Evolutionary conservation across 2,797 vertebrate species (phyloP).

Genomic region (Cryptoprocta ferox): DNA sequence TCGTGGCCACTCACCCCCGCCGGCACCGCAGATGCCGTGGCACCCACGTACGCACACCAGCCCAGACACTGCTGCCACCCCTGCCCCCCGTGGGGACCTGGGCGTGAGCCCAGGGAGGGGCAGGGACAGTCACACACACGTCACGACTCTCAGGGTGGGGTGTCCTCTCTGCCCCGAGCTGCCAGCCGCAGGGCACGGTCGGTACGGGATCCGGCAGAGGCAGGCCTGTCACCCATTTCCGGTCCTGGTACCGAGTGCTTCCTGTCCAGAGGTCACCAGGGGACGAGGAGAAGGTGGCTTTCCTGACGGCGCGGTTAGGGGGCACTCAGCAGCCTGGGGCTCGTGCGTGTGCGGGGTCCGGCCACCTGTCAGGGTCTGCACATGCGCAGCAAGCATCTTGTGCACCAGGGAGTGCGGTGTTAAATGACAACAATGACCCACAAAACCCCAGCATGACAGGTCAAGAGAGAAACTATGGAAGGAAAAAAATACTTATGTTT

Average conservation of each 20-base stretch:
- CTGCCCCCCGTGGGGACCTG: neutral
- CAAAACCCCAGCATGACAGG: neutral
- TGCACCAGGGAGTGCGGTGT: neutral
- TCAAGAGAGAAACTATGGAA: neutral
- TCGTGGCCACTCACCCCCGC: neutral
- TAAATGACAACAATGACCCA: neutral
- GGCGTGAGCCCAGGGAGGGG: neutral
- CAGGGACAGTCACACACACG: neutral
- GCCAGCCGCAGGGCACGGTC: neutral
- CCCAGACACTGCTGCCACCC: neutral
- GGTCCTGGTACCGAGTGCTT: too few species aligned
- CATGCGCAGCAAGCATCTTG: accelerated
- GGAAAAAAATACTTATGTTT: neutral
- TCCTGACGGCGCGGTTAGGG: neutral
- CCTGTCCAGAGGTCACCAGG: neutral
- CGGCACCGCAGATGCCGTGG: accelerated
- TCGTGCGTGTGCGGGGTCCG: neutral
- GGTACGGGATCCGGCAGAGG: neutral
- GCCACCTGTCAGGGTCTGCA: neutral
- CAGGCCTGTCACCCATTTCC: too few species aligned
- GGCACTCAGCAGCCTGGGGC: neutral
- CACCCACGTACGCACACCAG: neutral
- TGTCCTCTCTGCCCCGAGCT: neutral
- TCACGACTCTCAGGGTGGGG: neutral
- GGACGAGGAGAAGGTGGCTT: neutral